Evolutionary conservation across 2,888 invertebrate genomes (phyloP).

Genomic region (Nymphalis urticae): DNA sequence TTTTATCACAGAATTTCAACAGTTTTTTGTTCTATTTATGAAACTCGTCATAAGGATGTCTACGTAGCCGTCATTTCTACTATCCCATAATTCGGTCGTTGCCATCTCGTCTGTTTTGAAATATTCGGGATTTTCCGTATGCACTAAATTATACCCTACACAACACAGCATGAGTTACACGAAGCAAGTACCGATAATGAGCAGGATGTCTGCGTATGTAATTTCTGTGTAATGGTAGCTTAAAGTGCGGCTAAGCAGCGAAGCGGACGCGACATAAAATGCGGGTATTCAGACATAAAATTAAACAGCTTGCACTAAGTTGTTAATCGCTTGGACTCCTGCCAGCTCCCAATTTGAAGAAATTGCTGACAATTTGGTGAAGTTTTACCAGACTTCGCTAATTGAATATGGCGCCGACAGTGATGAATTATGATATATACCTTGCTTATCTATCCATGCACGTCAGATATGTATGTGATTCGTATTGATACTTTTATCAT

Average conservation of each 20-base stretch:
- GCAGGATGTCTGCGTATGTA: conserved; percentile 10
- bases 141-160: neutral
- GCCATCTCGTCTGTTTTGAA: neutral
- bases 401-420: conserved; percentile 29
- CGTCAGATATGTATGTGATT: neutral
- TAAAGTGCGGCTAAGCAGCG: conserved; percentile 14
- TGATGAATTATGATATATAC: conserved; percentile 18
- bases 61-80: neutral
- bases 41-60: neutral
- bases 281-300: conserved; percentile 64
- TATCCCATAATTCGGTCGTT: conserved; percentile 5
- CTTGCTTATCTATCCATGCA: neutral
- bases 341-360: conserved; percentile 71
- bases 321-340: conserved; percentile 69
- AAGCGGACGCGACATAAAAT: conserved; percentile 41
- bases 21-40: neutral
- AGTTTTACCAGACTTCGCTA: conserved; percentile 35
- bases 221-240: conserved; percentile 14
- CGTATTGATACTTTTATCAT: neutral
- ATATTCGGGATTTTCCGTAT: neutral
- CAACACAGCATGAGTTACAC: neutral
- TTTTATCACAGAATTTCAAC: neutral
- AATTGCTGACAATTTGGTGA: conserved; percentile 58
- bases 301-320: conserved; percentile 68
- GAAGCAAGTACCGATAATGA: conserved; percentile 11